These are phyloP conservation scores for Falco concolor DNA, from an alignment of 2,797 vertebrate genomes.

Conservation along the genomic window DNA sequence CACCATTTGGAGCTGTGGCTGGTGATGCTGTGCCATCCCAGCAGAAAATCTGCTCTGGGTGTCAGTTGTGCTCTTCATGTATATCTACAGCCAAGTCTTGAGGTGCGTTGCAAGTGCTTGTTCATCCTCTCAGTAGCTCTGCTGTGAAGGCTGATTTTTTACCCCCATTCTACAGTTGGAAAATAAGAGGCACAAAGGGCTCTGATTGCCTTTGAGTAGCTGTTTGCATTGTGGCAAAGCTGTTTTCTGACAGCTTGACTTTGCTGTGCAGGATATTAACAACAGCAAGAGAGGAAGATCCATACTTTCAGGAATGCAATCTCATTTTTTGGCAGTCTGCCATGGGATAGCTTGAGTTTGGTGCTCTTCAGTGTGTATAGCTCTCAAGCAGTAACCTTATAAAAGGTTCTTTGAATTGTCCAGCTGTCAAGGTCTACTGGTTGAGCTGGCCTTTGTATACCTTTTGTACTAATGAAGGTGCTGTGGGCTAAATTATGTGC, in stretches of 20 bases:
- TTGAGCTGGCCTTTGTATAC: not conserved
- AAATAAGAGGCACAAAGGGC: not conserved
- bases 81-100: not conserved
- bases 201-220: not conserved
- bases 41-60: not conserved
- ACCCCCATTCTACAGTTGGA: not conserved
- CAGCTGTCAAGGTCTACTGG: not conserved
- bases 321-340: not conserved
- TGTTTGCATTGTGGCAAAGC: not conserved
- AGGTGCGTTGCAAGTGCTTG: not conserved
- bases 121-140: not conserved
- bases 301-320: not conserved
- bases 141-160: not conserved
- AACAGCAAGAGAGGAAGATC: not conserved
- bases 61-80: not conserved
- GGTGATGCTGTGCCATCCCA: not conserved
- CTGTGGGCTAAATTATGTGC: not conserved
- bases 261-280: not conserved
- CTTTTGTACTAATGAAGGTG: not conserved
- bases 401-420: not conserved
- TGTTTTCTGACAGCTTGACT: not conserved
- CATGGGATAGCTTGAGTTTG: not conserved
- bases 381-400: not conserved
- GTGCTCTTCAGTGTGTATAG: not conserved
- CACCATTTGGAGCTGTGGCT: not conserved